Evolutionary conservation across 1,140 invertebrate species (phyloP).

Genomic region (Armadillidium nasatum): DNA sequence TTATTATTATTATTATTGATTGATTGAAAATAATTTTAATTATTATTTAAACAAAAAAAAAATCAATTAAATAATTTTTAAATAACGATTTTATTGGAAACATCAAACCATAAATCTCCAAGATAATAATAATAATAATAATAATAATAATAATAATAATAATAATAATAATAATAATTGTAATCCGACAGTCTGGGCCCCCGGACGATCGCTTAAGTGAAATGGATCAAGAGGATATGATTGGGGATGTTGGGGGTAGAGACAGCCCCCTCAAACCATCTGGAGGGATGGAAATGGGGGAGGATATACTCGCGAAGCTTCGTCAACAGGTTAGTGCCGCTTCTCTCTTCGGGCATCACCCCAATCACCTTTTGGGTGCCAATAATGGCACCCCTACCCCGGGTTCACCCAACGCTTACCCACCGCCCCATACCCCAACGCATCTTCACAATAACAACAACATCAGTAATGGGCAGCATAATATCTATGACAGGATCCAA

Average conservation of each 20-base stretch:
- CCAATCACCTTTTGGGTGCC: conserved; percentile 15
- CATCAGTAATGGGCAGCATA: conserved; percentile 30
- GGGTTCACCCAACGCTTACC: conserved; percentile 18
- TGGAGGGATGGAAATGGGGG: conserved; percentile 21
- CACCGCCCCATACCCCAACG: conserved; percentile 32
- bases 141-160: no score
- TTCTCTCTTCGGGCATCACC: conserved; percentile 27
- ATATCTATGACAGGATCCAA: conserved; percentile 39
- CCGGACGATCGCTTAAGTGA: conserved; percentile 36
- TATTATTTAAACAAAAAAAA: no score
- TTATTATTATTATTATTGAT: no score
- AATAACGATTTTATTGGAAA: no score
- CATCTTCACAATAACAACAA: conserved; percentile 37
- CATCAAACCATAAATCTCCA: no score
- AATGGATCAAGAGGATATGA: conserved; percentile 44
- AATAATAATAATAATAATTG: no score
- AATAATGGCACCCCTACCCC: conserved; percentile 20
- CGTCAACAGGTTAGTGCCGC: conserved; percentile 41
- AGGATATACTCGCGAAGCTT: conserved; percentile 43
- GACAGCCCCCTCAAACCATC: conserved; percentile 34
- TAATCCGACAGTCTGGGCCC: conserved; percentile 34
- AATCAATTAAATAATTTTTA: no score
- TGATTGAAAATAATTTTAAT: no score
- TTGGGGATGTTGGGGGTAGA: conserved; percentile 29
- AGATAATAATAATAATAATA: no score